Evolutionary conservation across 2,113 vertebrate genomes (phyloP).

Genomic region (Calyptomena viridis): DNA sequence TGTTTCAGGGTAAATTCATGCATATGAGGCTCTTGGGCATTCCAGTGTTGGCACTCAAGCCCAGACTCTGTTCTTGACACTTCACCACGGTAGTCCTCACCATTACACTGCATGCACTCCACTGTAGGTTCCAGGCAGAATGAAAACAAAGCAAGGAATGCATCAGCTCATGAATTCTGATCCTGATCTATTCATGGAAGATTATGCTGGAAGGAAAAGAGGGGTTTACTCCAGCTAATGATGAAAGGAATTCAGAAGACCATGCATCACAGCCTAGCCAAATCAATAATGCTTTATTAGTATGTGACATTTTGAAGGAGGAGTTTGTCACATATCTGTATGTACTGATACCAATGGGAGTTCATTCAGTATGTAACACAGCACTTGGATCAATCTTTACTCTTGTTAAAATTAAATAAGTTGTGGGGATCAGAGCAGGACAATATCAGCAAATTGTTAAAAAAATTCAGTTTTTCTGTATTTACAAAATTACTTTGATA

Average conservation of each 20-base stretch:
- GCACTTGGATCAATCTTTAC: background rate
- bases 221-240: background rate
- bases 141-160: background rate
- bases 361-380: background rate
- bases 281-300: background rate
- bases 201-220: background rate
- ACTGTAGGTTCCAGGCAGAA: slow-evolving; percentile 47
- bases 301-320: background rate
- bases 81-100: slow-evolving; percentile 88
- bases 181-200: background rate
- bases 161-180: background rate
- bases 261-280: background rate
- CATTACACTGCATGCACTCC: slow-evolving; percentile 90
- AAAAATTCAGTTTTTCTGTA: background rate
- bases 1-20: slow-evolving; percentile 83
- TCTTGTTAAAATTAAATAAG: background rate
- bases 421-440: background rate
- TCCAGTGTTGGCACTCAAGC: slow-evolving; percentile 79
- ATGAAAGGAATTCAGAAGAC: background rate
- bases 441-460: background rate
- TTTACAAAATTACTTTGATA: background rate
- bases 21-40: slow-evolving; percentile 83
- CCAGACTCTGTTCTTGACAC: slow-evolving; percentile 79
- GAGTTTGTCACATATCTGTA: background rate
- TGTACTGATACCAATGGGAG: background rate